Evolutionary conservation across 2,888 invertebrate genomes (phyloP).

Genomic region (Crepidodera aurea): DNA sequence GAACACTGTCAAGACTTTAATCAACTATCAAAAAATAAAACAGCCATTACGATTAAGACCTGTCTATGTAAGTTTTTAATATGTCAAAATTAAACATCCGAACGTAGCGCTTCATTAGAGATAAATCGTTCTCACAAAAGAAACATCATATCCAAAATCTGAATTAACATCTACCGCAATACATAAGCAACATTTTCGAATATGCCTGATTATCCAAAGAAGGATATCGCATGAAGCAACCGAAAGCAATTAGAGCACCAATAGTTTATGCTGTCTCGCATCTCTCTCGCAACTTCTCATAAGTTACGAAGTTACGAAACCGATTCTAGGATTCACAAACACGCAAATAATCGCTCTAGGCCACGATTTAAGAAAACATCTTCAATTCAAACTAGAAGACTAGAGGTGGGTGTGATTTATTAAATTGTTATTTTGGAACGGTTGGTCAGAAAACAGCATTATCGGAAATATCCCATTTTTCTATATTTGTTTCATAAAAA

Average conservation of each 20-base stretch:
- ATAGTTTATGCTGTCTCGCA: conserved; percentile 2
- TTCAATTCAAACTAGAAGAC: conserved; percentile 4
- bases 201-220: neutral
- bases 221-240: conserved; percentile 9
- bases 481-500: no score
- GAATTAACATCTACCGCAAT: neutral
- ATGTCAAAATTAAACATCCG: no score
- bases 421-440: neutral
- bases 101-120: neutral
- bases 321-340: conserved; percentile 16
- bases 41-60: no score
- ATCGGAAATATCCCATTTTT: no score
- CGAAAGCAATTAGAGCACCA: conserved; percentile 4
- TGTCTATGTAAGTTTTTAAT: no score
- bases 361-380: conserved; percentile 17
- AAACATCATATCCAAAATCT: neutral
- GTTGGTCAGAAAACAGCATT: no score
- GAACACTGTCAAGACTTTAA: no score
- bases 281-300: conserved; percentile 6
- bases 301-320: conserved; percentile 23
- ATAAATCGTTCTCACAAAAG: neutral
- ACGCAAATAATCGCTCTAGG: conserved; percentile 13
- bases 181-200: neutral
- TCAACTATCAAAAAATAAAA: no score
- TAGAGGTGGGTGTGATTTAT: conserved; percentile 4